Evolutionary conservation across 2,797 vertebrate species (phyloP).

Genomic region (Tragopan temminckii): DNA sequence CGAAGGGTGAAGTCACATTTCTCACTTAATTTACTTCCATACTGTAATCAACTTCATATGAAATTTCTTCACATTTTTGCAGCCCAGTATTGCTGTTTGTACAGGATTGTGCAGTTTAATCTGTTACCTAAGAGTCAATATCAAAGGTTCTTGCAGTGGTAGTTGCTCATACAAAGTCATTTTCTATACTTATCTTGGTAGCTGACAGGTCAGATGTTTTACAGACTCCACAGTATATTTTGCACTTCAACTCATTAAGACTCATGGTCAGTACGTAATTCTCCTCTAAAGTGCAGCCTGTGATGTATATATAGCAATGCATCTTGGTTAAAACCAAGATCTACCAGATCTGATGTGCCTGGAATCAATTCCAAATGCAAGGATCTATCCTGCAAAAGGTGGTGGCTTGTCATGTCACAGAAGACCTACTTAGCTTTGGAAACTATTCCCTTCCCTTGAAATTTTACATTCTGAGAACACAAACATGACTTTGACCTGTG

Average conservation of each 20-base stretch:
- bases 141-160: background rate
- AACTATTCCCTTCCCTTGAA: background rate
- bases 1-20: background rate
- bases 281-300: constrained; percentile 3
- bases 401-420: background rate
- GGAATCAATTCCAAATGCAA: constrained; percentile 1
- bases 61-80: background rate
- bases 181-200: background rate
- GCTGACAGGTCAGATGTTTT: background rate
- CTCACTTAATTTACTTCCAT: background rate
- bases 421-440: background rate
- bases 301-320: background rate
- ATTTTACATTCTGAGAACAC: background rate
- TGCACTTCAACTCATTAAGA: background rate
- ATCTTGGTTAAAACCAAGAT: constrained; percentile 38
- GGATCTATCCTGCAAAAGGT: background rate
- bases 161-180: background rate
- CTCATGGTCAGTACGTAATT: background rate
- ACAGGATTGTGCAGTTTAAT: background rate
- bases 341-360: background rate
- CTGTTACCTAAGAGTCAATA: background rate
- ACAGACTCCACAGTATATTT: background rate
- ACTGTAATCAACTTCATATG: background rate
- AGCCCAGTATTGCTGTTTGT: background rate
- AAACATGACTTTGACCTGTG: background rate